Conservation (phyloP, 2,797 vertebrate genomes). For the Synaphobranchus kaupii region DNA sequence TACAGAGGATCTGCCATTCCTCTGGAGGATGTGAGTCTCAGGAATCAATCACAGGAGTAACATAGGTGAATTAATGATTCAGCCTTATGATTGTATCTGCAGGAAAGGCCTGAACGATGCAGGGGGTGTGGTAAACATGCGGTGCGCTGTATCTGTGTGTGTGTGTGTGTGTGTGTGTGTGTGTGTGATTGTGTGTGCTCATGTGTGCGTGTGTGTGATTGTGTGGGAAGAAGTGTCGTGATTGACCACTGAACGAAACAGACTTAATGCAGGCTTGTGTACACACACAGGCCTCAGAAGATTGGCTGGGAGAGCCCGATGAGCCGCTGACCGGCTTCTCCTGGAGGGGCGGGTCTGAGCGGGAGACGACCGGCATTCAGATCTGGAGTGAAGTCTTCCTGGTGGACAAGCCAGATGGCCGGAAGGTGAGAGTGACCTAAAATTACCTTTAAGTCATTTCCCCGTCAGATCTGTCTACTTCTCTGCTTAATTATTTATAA, state of each 20-base stretch:
- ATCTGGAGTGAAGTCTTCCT: conserved; percentile 97
- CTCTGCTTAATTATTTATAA: not conserved
- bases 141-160: not conserved
- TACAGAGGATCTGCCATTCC: not conserved
- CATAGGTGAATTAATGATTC: not conserved
- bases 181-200: not conserved
- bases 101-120: not conserved
- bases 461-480: not conserved
- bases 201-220: not conserved
- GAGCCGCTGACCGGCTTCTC: conserved; percentile 95
- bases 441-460: not conserved
- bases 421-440: conserved; percentile 75
- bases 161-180: not conserved
- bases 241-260: too few relatives aligned
- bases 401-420: conserved; percentile 91
- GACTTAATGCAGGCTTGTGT: not conserved
- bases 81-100: conserved; percentile 6
- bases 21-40: not conserved
- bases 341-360: conserved; percentile 95
- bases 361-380: conserved; percentile 97
- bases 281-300: conserved; percentile 77
- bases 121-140: not conserved
- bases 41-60: not conserved
- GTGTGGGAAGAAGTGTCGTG: not conserved
- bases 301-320: conserved; percentile 88